Evolutionary conservation across 2,113 vertebrate genomes (phyloP), one percentile per base, ranked within the genome.

Genomic region (Microtus ochrogaster): DNA sequence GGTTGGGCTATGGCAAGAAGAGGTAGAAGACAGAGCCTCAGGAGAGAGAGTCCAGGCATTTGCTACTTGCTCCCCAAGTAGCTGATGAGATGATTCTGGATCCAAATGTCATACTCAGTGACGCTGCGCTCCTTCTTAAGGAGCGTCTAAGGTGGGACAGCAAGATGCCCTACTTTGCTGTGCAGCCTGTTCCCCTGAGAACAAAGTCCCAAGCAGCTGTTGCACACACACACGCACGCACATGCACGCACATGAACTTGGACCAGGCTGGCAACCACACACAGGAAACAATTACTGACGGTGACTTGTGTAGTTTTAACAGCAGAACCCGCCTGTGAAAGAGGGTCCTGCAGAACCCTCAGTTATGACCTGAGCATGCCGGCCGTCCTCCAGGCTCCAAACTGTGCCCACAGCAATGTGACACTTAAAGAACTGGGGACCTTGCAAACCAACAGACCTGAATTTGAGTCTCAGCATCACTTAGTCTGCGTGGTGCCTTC

Each of bases 161-260:
- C 63, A 85, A 82, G 73, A 74, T 95, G 95, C 22, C 96, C 96
- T 95, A 95, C 92, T 97, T 97, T 95, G 55, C 84, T 22, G 52
- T 0, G 74, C 63, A 74, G 28, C 68, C 72, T 47, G 63, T 68
- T 97, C 94, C 96, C 92, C 58, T 21, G 78, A 78, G 97, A 73
- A 82, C 81, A 30, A 81, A 61, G 73, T 68, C 68, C 81, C 2
- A 0, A 78, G 66, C 61, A 77, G 47, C 30, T 24, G 52, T 30
- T 39, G 3, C 47, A 21, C 47, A 30, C 33, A 36, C 5, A 41
- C 74, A 16, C 41, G 14, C 9, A 19, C 33, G 19, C 33, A 11
- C 47, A 36, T 3, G 6, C 17, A 22, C 33, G 5, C 36, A 61
- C 22, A 2, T 2, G 3, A 17, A 36, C 33, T n/a, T 55, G 52